Conservation (phyloP, 2,888 invertebrate genomes). For the Drosophila greeni region DNA sequence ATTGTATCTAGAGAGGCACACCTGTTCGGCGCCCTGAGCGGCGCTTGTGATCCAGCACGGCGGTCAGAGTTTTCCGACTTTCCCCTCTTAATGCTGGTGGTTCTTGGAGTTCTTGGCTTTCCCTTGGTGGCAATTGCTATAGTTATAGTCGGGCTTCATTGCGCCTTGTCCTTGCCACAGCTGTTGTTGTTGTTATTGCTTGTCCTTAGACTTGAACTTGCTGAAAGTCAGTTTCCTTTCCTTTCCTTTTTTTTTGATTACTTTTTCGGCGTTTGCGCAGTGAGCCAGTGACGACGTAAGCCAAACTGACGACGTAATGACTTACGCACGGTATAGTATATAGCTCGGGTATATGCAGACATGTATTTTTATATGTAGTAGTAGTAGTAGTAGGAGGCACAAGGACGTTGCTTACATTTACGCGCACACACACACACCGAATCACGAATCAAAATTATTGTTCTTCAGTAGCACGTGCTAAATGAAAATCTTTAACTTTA, state of each 20-base stretch:
- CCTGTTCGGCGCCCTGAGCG: constrained; percentile 76
- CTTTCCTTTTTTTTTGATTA: constrained; percentile 5
- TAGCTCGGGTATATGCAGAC: constrained; percentile 24
- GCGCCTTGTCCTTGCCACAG: constrained; percentile 40
- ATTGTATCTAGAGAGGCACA: constrained; percentile 71
- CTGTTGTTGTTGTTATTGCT: constrained; percentile 36
- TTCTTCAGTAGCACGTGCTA: constrained; percentile 24
- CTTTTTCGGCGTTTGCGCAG: constrained; percentile 58
- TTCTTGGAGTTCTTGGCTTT: constrained; percentile 11
- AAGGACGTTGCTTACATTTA: constrained; percentile 63
- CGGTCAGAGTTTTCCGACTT: constrained; percentile 25
- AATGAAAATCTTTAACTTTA: neutral
- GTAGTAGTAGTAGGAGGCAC: constrained; percentile 48
- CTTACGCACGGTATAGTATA: constrained; percentile 62
- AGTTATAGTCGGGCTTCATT: constrained; percentile 49
- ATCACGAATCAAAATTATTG: constrained; percentile 3
- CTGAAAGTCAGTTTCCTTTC: constrained; percentile 11
- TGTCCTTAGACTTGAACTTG: constrained; percentile 74
- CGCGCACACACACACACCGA: constrained; percentile 16
- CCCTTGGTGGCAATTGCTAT: constrained; percentile 32
- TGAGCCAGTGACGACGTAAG: constrained; percentile 57
- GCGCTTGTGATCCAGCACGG: constrained; percentile 77
- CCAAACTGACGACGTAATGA: constrained; percentile 65
- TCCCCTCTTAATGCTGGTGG: constrained; percentile 15
- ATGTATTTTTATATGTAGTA: constrained; percentile 29